Conservation (phyloP, 2,888 invertebrate genomes). For the Drosophila formosana region DNA sequence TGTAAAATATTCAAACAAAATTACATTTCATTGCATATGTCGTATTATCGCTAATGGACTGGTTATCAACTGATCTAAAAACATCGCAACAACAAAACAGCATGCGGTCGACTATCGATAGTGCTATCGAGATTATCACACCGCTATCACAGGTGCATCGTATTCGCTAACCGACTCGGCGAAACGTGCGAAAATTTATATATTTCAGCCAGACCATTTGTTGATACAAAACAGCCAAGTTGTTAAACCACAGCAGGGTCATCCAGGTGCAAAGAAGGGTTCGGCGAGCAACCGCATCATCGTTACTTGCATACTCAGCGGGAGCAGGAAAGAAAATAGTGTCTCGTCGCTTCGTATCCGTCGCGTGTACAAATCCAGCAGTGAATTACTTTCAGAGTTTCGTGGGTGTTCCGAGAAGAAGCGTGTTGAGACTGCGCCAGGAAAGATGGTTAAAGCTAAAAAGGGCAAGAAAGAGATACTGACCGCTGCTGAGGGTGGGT, state of each 20-base stretch:
- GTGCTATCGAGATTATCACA: conserved; percentile 10
- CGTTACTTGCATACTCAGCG: conserved; percentile 10
- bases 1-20: not conserved
- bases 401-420: conserved; percentile 76
- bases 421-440: conserved; percentile 84
- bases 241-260: conserved; percentile 11
- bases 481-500: conserved; percentile 71
- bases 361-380: conserved; percentile 73
- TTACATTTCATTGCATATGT: not conserved
- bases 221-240: conserved; percentile 20
- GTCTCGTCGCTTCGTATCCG: conserved; percentile 41
- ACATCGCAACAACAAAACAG: conserved; percentile 2
- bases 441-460: conserved; percentile 92
- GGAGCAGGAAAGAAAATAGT: conserved; percentile 14
- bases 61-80: not conserved
- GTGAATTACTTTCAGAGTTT: conserved; percentile 74
- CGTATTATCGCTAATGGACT: not conserved
- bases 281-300: conserved; percentile 17
- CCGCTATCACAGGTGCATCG: conserved; percentile 53
- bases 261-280: conserved; percentile 21
- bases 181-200: conserved; percentile 48
- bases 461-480: conserved; percentile 91
- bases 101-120: conserved; percentile 12
- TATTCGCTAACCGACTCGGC: conserved; percentile 59
- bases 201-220: conserved; percentile 17